phyloP scores from a whole-genome alignment of 2,888 invertebrate species.

The Bellardia pandia region DNA sequence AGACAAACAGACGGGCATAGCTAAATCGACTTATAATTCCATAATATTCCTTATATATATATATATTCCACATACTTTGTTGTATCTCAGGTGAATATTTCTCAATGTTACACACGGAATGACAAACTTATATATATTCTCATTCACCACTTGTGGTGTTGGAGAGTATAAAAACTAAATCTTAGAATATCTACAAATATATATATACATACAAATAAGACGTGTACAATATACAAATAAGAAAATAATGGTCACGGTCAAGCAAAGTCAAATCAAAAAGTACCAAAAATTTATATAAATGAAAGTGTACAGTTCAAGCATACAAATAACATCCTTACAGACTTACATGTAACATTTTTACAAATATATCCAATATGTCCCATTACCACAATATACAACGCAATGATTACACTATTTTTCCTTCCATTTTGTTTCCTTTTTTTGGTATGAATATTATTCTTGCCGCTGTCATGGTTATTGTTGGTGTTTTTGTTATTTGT shows the following conservation, averaged over 20 bases:
- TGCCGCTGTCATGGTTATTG: constrained; percentile 28
- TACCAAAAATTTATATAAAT: background rate
- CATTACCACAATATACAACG: constrained; percentile 56
- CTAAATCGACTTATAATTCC: background rate
- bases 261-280: constrained; percentile 33
- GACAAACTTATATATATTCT: no score
- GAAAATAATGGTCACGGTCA: constrained; percentile 59
- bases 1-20: no score
- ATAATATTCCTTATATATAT: background rate
- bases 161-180: background rate
- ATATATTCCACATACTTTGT: no score
- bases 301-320: background rate
- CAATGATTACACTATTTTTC: constrained; percentile 52
- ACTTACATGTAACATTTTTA: constrained; percentile 1
- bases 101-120: no score
- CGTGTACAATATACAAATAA: constrained; percentile 29
- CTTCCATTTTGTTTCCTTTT: background rate
- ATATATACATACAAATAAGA: background rate
- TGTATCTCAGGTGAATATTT: no score
- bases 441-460: constrained; percentile 1
- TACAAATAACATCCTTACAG: background rate
- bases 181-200: background rate
- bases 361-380: constrained; percentile 22
- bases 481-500: constrained; percentile 24
- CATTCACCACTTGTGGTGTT: no score